These are phyloP conservation scores for Cepphus grylle DNA, from an alignment of 2,113 vertebrate genomes.

Conservation along the genomic window DNA sequence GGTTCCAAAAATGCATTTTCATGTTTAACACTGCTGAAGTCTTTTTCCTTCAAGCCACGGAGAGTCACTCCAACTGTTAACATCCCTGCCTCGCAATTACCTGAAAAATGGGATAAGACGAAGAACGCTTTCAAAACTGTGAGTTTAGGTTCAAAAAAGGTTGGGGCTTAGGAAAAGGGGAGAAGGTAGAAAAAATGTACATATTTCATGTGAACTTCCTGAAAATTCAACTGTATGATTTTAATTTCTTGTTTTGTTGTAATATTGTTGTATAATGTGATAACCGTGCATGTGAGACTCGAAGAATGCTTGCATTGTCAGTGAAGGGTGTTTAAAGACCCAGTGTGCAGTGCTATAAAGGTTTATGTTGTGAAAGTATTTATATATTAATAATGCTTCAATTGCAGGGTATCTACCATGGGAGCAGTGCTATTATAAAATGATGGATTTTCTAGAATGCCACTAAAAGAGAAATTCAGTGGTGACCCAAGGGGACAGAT, in stretches of 20 bases:
- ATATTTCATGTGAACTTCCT: background rate
- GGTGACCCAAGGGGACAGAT: background rate
- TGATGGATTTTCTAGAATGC: background rate
- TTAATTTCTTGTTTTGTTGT: background rate
- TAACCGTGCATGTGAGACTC: background rate
- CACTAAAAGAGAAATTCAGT: background rate
- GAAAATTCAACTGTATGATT: background rate
- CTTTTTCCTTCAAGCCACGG: background rate
- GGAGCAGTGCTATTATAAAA: background rate
- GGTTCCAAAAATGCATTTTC: background rate
- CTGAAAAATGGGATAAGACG: background rate
- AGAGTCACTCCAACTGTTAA: background rate
- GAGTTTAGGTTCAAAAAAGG: background rate
- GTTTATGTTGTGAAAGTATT: constrained; percentile 21
- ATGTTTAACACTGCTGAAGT: background rate
- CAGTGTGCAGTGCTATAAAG: background rate
- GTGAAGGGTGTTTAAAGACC: background rate
- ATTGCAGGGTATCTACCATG: background rate
- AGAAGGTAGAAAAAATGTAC: background rate
- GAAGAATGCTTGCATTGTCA: background rate
- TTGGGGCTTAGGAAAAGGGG: background rate
- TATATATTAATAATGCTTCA: constrained; percentile 1
- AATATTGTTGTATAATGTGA: background rate
- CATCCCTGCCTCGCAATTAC: background rate
- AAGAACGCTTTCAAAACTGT: background rate